A percentile compares a stretch with the other conserved stretches of the same genome.
These are phyloP conservation scores for Steinernema carpocapsae DNA, from an alignment of 2,888 invertebrate species.

Conservation along the genomic window DNA sequence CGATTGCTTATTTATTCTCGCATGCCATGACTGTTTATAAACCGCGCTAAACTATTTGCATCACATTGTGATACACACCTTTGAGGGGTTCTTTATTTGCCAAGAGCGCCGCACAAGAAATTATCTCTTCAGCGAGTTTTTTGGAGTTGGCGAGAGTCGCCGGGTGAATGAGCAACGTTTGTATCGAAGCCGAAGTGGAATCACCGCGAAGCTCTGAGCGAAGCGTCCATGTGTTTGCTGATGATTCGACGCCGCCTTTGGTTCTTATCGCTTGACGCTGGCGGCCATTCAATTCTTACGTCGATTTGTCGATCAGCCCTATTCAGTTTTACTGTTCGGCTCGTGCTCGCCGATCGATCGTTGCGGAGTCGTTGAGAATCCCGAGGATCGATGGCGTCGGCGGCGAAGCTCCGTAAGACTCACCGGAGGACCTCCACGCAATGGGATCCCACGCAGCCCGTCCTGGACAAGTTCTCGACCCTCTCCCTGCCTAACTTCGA, in stretches of 20 bases:
- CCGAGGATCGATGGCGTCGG: conserved; percentile 27
- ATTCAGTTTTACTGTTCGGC: conserved; percentile 16
- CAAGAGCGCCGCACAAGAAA: too few species aligned
- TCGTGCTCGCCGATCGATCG: conserved; percentile 21
- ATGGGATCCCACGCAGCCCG: conserved; percentile 37
- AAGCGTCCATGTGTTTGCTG: conserved; percentile 41
- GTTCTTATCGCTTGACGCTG: conserved; percentile 22
- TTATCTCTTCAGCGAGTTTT: too few species aligned
- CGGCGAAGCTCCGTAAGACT: background rate
- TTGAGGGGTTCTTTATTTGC: too few species aligned
- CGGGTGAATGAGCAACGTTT: conserved; percentile 3
- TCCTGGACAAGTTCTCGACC: conserved; percentile 36
- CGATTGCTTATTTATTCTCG: too few species aligned
- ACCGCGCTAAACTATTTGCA: too few species aligned
- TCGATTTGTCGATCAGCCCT: conserved; percentile 28
- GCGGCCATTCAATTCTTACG: conserved; percentile 5
- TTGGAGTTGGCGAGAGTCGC: too few species aligned
- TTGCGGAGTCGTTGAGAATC: conserved; percentile 17
- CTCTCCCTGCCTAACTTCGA: conserved; percentile 23
- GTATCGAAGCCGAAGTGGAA: background rate
- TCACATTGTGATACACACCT: too few species aligned
- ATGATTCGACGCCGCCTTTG: conserved; percentile 12
- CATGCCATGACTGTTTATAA: too few species aligned
- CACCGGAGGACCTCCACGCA: conserved; percentile 31
- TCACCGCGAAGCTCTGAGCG: background rate